Conservation (phyloP, 1,140 invertebrate species). For the Lepidostoma basale region DNA sequence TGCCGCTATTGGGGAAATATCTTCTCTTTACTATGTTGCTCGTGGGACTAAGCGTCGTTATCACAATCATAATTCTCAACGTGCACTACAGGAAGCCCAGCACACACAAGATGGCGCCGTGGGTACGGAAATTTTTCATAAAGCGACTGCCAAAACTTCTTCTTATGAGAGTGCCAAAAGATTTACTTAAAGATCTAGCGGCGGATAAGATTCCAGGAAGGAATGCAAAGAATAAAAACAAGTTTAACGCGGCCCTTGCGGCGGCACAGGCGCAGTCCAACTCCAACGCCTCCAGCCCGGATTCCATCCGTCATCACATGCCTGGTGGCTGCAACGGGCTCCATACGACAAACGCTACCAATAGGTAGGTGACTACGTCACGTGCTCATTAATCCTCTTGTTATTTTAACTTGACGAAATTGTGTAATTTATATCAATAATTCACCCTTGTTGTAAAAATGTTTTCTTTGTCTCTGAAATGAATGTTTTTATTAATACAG, state of each 20-base stretch:
- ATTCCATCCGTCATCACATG: slow-evolving; percentile 69
- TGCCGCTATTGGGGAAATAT: slow-evolving; percentile 97
- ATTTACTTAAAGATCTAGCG: slow-evolving; percentile 77
- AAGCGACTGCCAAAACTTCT: slow-evolving; percentile 81
- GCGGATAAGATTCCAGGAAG: slow-evolving; percentile 74
- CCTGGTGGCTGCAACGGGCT: slow-evolving; percentile 78
- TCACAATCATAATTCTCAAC: slow-evolving; percentile 97
- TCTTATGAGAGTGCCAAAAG: slow-evolving; percentile 84
- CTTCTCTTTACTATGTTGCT: slow-evolving; percentile 98
- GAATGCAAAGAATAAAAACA: slow-evolving; percentile 63
- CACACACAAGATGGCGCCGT: slow-evolving; percentile 95
- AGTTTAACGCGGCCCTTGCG: slow-evolving; percentile 70
- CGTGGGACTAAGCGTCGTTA: slow-evolving; percentile 93
- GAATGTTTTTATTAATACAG: too few species aligned
- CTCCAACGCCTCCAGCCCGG: slow-evolving; percentile 75
- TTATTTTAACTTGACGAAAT: too few species aligned
- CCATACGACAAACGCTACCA: slow-evolving; percentile 73
- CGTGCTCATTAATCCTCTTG: too few species aligned
- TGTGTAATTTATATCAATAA: too few species aligned
- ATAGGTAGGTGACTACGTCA: slow-evolving; percentile 58
- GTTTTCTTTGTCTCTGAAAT: too few species aligned
- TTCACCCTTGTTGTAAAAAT: too few species aligned
- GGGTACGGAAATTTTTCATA: slow-evolving; percentile 89
- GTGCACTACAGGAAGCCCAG: slow-evolving; percentile 99
- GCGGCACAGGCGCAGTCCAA: slow-evolving; percentile 70